Evolutionary conservation across 2,888 invertebrate species (phyloP), one percentile per base, ranked within the genome.

Genomic region (Aphidoletes aphidimyza): DNA sequence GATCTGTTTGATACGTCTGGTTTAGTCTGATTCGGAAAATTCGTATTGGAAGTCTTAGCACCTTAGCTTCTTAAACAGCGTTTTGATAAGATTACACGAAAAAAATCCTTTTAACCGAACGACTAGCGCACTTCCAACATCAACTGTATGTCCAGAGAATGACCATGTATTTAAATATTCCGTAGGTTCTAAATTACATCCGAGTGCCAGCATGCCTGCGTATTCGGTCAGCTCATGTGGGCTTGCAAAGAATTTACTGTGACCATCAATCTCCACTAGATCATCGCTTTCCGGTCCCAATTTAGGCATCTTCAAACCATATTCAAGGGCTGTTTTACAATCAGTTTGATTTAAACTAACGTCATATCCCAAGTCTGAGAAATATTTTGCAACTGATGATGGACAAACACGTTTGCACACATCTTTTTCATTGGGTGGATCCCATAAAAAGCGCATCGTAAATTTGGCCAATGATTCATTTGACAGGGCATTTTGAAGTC

Each of bases 341-440:
- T 88, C 89, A 45, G 91, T 91, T 69, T 88, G 88, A 86, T 91
- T 92, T 42, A 91, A 86, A 85, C 89, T 88, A 1, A 92, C 90
- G 5, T 87, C 86, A 86, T 91, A 91, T 8, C 90, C 90, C 84
- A 87, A 88, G 86, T 90, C 89, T 59, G 89, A 85, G 86, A 93
- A 92, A 89, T 92, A 93, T 86, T 92, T 91, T 17, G 93, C 93
- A 78, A 92, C 86, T 0, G 93, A 92, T n/a, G 93, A 93, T 83
- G 92, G 92, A 86, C 93, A 93, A 36, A 92, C 86, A 19, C 88
- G 88, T 30, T 30, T 30, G 11, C 5, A 11, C 34, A 1, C 11
- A 22, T 81, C 22, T 81, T 36, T n/a, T 84, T 89, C 87, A 30
- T 89, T 89, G 86, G 91, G 90, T 84, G 93, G 91, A 86, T 91